Conservation (phyloP, 2,888 invertebrate species). For the Ophonus ardosiacus region DNA sequence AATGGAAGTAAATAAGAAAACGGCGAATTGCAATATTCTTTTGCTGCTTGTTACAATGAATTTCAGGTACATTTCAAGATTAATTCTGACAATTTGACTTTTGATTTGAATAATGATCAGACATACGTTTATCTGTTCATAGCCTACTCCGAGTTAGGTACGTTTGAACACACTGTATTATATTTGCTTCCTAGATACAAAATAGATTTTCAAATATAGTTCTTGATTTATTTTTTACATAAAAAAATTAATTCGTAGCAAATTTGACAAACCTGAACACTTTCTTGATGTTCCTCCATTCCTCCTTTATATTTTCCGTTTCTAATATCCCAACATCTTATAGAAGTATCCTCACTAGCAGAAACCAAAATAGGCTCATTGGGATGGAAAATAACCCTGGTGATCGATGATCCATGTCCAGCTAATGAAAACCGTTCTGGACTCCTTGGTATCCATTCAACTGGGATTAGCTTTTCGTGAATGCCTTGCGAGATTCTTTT, state of each 20-base stretch:
- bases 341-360: neutral
- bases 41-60: too few relatives aligned
- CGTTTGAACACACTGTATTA: too few relatives aligned
- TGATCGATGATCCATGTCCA: neutral
- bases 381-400: neutral
- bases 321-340: neutral
- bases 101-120: too few relatives aligned
- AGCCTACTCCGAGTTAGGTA: too few relatives aligned
- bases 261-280: neutral
- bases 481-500: neutral
- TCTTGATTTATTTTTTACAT: too few relatives aligned
- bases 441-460: neutral
- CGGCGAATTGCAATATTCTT: too few relatives aligned
- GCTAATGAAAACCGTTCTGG: neutral
- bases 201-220: too few relatives aligned
- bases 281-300: neutral
- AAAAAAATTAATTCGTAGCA: neutral
- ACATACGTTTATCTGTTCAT: too few relatives aligned
- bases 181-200: too few relatives aligned
- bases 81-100: too few relatives aligned
- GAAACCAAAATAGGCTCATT: neutral
- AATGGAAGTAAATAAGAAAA: too few relatives aligned
- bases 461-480: neutral
- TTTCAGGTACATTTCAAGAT: too few relatives aligned
- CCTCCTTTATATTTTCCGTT: neutral